These are phyloP conservation scores for Nyctalus aviator DNA, from an alignment of 2,797 vertebrate species.

Conservation along the genomic window DNA sequence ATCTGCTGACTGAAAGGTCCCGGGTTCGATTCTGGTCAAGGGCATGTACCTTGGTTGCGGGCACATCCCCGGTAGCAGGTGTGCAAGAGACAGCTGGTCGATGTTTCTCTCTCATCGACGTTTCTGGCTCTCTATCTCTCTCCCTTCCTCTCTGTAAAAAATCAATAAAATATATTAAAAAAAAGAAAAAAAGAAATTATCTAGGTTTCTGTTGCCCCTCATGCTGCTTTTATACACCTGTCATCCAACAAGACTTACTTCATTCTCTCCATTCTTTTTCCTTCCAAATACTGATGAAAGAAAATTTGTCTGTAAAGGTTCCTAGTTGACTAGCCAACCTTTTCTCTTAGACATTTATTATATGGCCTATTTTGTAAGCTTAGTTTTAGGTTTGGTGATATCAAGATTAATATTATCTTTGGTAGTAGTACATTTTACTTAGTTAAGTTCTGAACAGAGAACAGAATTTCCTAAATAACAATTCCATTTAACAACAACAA, in stretches of 20 bases:
- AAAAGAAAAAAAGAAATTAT: background rate
- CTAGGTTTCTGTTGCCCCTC: background rate
- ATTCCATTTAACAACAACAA: slow-evolving; percentile 9
- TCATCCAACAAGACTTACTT: background rate
- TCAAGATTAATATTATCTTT: background rate
- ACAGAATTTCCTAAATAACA: background rate
- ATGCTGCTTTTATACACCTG: background rate
- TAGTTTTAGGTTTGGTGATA: background rate
- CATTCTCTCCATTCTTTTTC: background rate
- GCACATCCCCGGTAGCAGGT: too few species aligned
- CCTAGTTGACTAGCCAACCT: background rate
- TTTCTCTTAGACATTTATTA: background rate
- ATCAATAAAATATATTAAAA: too few species aligned
- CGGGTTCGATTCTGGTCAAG: too few species aligned
- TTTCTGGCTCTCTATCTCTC: too few species aligned
- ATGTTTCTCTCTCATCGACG: too few species aligned
- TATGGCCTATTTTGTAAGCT: background rate
- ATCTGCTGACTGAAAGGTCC: too few species aligned
- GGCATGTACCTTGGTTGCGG: too few species aligned
- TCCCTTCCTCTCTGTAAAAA: too few species aligned
- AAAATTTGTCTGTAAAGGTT: background rate
- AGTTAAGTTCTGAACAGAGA: slow-evolving; percentile 2
- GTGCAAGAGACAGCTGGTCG: too few species aligned
- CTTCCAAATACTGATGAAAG: background rate
- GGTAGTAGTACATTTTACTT: background rate